These are phyloP conservation scores for Argyresthia albistria DNA, from an alignment of 2,888 invertebrate species.

Conservation along the genomic window DNA sequence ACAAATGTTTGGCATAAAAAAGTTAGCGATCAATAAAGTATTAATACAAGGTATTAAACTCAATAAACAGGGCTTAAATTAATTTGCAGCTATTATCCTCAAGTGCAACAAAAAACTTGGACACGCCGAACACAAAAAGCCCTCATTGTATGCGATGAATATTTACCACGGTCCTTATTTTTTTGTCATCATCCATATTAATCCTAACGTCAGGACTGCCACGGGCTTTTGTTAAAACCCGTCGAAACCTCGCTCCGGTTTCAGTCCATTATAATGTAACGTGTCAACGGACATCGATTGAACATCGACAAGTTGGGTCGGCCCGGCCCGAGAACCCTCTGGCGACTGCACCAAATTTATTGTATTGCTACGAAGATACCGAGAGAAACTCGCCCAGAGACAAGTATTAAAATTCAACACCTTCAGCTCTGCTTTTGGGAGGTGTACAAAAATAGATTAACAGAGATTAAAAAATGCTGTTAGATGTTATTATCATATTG, in stretches of 20 bases:
- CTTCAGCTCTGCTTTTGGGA: slow-evolving; percentile 49
- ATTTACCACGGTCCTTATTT: slow-evolving; percentile 30
- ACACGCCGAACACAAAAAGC: slow-evolving; percentile 36
- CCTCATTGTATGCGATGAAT: slow-evolving; percentile 52
- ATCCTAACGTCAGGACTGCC: slow-evolving; percentile 68
- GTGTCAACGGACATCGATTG: slow-evolving; percentile 70
- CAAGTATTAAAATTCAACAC: slow-evolving; percentile 71
- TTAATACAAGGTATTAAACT: no score
- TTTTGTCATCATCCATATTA: slow-evolving; percentile 65
- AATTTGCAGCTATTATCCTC: slow-evolving; percentile 41
- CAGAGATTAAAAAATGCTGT: slow-evolving; percentile 41
- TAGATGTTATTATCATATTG: slow-evolving; percentile 48
- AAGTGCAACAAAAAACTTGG: slow-evolving; percentile 36
- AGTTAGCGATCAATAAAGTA: no score
- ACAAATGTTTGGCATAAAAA: no score
- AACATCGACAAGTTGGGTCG: slow-evolving; percentile 56
- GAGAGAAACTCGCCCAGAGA: slow-evolving; percentile 65
- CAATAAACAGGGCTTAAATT: slow-evolving; percentile 33
- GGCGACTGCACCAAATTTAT: slow-evolving; percentile 69
- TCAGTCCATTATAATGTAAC: slow-evolving; percentile 67
- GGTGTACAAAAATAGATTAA: slow-evolving; percentile 55
- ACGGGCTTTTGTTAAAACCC: slow-evolving; percentile 66
- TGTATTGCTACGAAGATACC: slow-evolving; percentile 68
- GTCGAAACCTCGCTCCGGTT: slow-evolving; percentile 37
- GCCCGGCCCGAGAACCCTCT: slow-evolving; percentile 50